A percentile compares a stretch with the other conserved stretches of the same genome.
phyloP scores from a whole-genome alignment of 2,113 vertebrate genomes.

The Macroglossus sobrinus region DNA sequence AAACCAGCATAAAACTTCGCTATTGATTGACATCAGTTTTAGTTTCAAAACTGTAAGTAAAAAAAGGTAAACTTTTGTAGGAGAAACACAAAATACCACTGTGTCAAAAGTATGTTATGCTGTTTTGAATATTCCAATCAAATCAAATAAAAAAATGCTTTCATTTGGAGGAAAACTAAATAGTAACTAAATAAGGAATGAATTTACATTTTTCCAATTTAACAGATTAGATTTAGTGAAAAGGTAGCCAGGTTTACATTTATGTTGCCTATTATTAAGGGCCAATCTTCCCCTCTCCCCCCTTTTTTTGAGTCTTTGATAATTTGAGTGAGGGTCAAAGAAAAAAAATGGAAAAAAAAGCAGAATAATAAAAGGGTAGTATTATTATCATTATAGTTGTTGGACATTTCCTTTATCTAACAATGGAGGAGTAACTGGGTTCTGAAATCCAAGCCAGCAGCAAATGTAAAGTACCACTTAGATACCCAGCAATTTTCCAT shows the following conservation, averaged over 20 bases:
- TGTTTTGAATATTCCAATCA: slow-evolving; percentile 7
- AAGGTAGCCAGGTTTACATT: neutral
- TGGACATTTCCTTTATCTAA: slow-evolving; percentile 12
- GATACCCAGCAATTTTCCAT: slow-evolving; percentile 38
- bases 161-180: neutral
- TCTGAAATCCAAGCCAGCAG: slow-evolving; percentile 43
- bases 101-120: neutral
- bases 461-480: neutral
- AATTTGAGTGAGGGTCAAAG: neutral
- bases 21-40: neutral
- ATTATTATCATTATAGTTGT: neutral
- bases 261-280: neutral
- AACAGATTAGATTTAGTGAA: neutral
- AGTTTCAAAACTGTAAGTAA: neutral
- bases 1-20: neutral
- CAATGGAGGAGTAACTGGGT: neutral
- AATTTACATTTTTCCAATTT: neutral
- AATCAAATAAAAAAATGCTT: neutral
- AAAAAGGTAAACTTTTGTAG: neutral
- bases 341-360: neutral
- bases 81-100: neutral
- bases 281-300: too few species aligned
- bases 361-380: neutral
- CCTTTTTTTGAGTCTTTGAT: neutral
- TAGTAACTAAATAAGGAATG: neutral